These are phyloP conservation scores for Sebastes oblongus DNA, from an alignment of 2,797 vertebrate genomes.

Conservation along the genomic window DNA sequence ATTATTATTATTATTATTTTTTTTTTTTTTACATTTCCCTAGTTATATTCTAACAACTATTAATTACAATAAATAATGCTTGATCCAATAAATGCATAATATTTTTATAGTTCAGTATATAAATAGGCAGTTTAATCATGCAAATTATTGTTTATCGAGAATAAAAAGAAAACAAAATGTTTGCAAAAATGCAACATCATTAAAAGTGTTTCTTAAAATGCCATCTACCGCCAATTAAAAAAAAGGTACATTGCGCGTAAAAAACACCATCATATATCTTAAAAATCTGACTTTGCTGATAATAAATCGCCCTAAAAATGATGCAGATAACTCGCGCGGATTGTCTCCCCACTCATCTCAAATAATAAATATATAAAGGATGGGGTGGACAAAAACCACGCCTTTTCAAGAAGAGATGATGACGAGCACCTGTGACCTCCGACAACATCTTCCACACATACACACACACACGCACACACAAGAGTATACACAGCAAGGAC, in stretches of 20 bases:
- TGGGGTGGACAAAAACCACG: conserved; percentile 83
- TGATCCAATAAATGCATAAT: neutral
- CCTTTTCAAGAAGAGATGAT: conserved; percentile 81
- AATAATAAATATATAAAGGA: conserved; percentile 77
- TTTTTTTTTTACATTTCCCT: neutral
- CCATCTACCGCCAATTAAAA: neutral
- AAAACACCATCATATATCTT: neutral
- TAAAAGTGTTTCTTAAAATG: neutral
- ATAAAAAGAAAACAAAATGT: neutral
- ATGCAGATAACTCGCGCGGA: conserved; percentile 5
- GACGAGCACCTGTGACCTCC: conserved; percentile 86
- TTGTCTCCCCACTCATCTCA: conserved; percentile 50
- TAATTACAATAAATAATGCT: neutral
- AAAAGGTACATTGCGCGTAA: neutral
- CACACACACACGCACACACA: conserved; percentile 38
- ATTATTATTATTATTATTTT: neutral
- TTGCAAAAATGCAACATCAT: neutral
- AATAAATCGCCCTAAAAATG: conserved; percentile 19
- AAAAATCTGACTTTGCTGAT: conserved; percentile 2
- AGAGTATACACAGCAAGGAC: conserved; percentile 65
- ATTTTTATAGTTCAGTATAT: neutral
- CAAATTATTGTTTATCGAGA: neutral
- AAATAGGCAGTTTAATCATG: neutral
- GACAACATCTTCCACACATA: conserved; percentile 66
- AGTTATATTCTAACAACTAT: neutral